phyloP scores from a whole-genome alignment of 2,888 invertebrate species.

The Morpho deidamia region DNA sequence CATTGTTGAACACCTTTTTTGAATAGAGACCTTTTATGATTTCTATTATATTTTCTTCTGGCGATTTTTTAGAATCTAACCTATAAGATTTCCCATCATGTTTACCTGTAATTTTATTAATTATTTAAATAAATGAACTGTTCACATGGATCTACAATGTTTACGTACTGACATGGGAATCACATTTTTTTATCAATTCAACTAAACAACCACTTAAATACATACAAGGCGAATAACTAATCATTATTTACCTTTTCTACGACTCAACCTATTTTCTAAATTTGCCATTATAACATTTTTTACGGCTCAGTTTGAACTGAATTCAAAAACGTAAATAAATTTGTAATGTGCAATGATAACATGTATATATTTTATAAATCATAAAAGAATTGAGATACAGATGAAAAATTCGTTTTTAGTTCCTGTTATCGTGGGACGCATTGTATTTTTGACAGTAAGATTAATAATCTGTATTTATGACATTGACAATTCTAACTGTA shows the following conservation, averaged over 20 bases:
- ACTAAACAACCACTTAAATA: neutral
- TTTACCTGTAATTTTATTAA: conserved; percentile 59
- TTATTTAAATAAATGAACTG: conserved; percentile 13
- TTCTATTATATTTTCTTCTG: conserved; percentile 81
- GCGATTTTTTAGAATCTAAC: conserved; percentile 76
- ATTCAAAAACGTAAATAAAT: conserved; percentile 7
- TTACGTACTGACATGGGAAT: neutral
- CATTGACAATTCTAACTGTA: conserved; percentile 1
- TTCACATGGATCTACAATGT: conserved; percentile 3
- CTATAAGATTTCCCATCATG: conserved; percentile 81
- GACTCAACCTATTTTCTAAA: conserved; percentile 69
- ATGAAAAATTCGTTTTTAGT: conserved; percentile 14
- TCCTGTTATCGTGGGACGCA: conserved; percentile 30
- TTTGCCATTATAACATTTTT: conserved; percentile 70
- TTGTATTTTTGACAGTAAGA: conserved; percentile 28
- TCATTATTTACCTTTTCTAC: conserved; percentile 64
- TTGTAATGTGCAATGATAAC: conserved; percentile 1
- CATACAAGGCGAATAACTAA: conserved; percentile 1
- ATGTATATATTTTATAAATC: conserved; percentile 13
- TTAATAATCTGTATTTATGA: conserved; percentile 11
- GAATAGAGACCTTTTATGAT: conserved; percentile 80
- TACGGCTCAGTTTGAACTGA: conserved; percentile 23
- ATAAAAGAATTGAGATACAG: conserved; percentile 14
- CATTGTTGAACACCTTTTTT: conserved; percentile 57
- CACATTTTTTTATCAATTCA: conserved; percentile 2